Conservation (phyloP, 2,113 vertebrate species). For the Antigone vipio region DNA sequence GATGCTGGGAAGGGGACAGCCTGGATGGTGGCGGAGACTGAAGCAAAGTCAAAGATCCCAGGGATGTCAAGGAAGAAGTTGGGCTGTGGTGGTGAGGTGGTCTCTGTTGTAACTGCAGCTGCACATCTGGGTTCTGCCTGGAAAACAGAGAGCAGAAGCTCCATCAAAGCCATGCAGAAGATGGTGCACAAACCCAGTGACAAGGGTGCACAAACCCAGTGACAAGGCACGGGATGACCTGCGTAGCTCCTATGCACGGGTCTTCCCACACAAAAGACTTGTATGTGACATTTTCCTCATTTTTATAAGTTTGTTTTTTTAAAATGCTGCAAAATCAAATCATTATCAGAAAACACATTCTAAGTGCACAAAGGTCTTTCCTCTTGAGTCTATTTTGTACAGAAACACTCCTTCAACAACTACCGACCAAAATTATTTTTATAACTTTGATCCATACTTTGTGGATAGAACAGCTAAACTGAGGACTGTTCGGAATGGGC, state of each 20-base stretch:
- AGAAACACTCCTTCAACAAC: background rate
- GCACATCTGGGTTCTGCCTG: slow-evolving; percentile 89
- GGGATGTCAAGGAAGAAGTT: slow-evolving; percentile 91
- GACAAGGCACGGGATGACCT: background rate
- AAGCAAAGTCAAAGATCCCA: slow-evolving; percentile 88
- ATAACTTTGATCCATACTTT: background rate
- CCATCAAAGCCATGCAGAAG: background rate
- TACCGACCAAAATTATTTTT: background rate
- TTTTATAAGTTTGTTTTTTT: background rate
- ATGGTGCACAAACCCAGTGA: background rate
- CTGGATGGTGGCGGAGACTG: slow-evolving; percentile 87
- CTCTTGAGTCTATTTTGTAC: background rate
- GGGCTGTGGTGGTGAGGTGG: slow-evolving; percentile 91
- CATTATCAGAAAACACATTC: background rate
- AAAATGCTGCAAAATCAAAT: background rate
- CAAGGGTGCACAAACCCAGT: no score
- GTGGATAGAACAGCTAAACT: background rate
- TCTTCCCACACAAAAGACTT: background rate
- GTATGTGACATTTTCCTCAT: background rate
- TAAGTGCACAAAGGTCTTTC: rapidly evolving
- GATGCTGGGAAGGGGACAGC: slow-evolving; percentile 81
- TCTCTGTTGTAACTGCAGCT: slow-evolving; percentile 78
- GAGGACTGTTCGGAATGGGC: background rate
- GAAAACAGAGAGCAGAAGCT: slow-evolving; percentile 48
- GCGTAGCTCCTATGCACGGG: background rate